Evolutionary conservation across 2,888 invertebrate species (phyloP), one percentile per base, ranked within the genome.

Genomic region (Drosophila mulleri): DNA sequence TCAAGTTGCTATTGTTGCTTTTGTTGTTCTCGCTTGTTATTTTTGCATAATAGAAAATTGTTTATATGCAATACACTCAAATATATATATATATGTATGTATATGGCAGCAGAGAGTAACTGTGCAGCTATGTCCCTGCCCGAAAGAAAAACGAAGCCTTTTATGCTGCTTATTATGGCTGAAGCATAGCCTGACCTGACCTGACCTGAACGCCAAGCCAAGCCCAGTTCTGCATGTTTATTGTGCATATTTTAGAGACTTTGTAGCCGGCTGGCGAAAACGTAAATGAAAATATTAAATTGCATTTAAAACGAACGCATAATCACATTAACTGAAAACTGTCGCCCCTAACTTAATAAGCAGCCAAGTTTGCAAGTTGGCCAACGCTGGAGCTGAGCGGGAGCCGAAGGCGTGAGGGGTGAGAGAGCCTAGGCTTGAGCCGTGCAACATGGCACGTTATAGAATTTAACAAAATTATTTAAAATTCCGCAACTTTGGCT

Each of bases 21-120:
- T 79, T 66, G 50, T 62, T 76, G 60, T 59, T 57, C 59, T 56
- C 74, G 82, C 84, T 84, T 85, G 88, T 88, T 83, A 89, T 89
- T 84, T 79, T 73, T 73, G 76, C 83, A 89, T 89, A 83, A 89
- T 86, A 80, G 81, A 86, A 89, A 90, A 86, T 86, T 90, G 86
- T 86, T 90, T 86, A 90, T 86, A 72, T 45, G 42, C 6, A 57
- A 62, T 62, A 56, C n/a, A 42, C 20, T 41, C 16, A 42, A 9
- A 23, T 20, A 41, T n/a, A 52, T 57, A 50, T 60, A 61, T 18
- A n/a, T 16, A n/a, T 39, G n/a, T 23, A 20, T 14, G 41, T 44
- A 42, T 57, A 59, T 45, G 59, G 63, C 72, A 2, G 64, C 65
- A 45, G 16, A 14, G 14, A 8, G 23, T 23, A 7, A 8, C 45